phyloP scores from a whole-genome alignment of 2,113 vertebrate genomes.

The Falco punctatus region DNA sequence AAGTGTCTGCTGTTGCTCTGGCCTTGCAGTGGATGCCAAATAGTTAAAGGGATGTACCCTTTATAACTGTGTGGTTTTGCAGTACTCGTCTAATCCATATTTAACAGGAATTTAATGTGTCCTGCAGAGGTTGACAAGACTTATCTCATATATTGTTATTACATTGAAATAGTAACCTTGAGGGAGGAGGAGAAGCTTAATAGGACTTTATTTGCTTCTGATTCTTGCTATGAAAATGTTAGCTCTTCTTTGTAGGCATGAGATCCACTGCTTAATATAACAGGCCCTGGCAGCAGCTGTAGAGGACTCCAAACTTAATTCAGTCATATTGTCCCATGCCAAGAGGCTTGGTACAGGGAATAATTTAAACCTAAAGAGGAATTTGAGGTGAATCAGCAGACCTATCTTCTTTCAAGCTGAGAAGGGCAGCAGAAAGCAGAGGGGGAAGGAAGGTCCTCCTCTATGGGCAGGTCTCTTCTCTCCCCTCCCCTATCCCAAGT shows the following conservation, averaged over 20 bases:
- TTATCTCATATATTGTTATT: background rate
- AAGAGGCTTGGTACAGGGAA: background rate
- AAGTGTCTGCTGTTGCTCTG: background rate
- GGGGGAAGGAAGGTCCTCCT: background rate
- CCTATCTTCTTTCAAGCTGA: background rate
- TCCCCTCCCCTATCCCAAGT: background rate
- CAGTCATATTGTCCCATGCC: background rate
- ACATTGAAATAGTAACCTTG: slow-evolving; percentile 6
- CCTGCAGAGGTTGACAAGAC: background rate
- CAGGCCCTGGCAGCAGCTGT: background rate
- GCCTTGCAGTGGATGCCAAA: background rate
- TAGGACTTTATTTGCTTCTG: slow-evolving; percentile 2
- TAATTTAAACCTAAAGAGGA: background rate
- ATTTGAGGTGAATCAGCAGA: background rate
- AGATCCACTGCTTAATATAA: background rate
- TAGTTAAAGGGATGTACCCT: background rate
- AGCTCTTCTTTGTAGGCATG: background rate
- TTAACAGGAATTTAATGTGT: slow-evolving; percentile 24
- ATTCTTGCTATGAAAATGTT: background rate
- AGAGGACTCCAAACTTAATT: background rate
- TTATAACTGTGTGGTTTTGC: background rate
- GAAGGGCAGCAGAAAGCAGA: background rate
- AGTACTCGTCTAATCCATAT: background rate
- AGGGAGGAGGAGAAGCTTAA: slow-evolving; percentile 22
- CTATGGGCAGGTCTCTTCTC: background rate